Evolutionary conservation across 2,797 vertebrate genomes (phyloP), one percentile per base, ranked within the genome.

Genomic region (Loriculus beryllinus): DNA sequence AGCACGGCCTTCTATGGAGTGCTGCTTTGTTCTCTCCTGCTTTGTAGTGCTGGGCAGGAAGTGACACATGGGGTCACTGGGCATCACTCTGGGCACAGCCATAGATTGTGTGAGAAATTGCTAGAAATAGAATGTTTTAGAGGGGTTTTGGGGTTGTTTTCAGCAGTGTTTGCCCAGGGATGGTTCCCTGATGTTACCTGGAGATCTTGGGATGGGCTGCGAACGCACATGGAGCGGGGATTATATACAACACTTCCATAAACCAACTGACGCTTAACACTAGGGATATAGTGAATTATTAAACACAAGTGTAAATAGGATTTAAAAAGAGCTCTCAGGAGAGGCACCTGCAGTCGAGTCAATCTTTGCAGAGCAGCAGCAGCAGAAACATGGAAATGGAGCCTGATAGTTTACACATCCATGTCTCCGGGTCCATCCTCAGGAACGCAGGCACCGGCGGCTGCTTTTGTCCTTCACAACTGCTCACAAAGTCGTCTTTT

Each of bases 401-500:
- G 31, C 28, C 23, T 0, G 0, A 35, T 87, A 79, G 86, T 95
- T 88, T 47, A 91, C 92, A 92, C 87, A 14, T 79, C 84, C 65
- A 26, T 5, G 56, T 48, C 82, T 63, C 82, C 54, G 19, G 1
- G 7, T 75, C 93, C 37, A 6, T 90, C 80, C 92, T 93, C 78
- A 33, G 76, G 90, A 93, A 71, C 2, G n/a, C 1, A 40, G 96
- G 82, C 51, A 68, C 84, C 60, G 7, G 8, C 3, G 31, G n/a
- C 67, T 76, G 95, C 3, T 4, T 54, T 90, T 18, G 95, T 92
- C 97, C 97, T 97, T 96, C 96, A 74, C 69, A 93, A 97, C 82
- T 72, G 78, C 95, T 95, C 13, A 4, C 97, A 96, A 95, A 95
- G 97, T 97, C 97, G 86, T 92, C 95, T 97, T 97, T 97, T 97